A percentile compares a stretch with the other conserved stretches of the same genome.
phyloP scores from a whole-genome alignment of 2,113 vertebrate genomes.

The Actenoides hombroni region DNA sequence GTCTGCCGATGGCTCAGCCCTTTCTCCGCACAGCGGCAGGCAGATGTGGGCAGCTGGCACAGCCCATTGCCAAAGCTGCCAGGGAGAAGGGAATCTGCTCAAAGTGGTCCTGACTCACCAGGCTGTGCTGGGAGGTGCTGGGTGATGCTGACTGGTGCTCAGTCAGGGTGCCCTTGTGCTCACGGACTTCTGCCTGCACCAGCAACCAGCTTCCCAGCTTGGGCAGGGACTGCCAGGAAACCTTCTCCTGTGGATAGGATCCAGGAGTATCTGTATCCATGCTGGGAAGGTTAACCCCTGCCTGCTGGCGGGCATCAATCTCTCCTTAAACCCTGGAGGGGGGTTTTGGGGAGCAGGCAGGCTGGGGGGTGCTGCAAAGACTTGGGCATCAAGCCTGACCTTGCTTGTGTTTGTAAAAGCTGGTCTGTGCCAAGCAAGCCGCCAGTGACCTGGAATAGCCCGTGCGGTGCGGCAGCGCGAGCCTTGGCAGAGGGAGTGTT shows the following conservation, averaged over 20 bases:
- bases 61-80: not conserved
- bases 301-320: not conserved
- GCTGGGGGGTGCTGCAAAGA: not conserved
- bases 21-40: fast-evolving
- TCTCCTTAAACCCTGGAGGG: not conserved
- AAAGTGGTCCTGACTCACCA: not conserved
- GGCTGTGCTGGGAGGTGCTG: not conserved
- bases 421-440: not conserved
- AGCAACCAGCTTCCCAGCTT: not conserved
- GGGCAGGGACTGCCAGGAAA: not conserved
- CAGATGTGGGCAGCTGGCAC: not conserved
- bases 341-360: not conserved
- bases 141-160: not conserved
- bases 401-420: slow-evolving; percentile 3
- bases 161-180: not conserved
- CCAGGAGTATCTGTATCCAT: not conserved
- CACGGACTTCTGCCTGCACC: not conserved
- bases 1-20: fast-evolving
- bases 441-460: not conserved
- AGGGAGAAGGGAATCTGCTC: not conserved
- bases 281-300: not conserved
- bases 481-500: not conserved
- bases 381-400: not conserved
- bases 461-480: not conserved
- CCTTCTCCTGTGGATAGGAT: not conserved